Conservation (phyloP, 35 echinoderm and acorn worm species). For the Hemicentrotus pulcherrimus region DNA sequence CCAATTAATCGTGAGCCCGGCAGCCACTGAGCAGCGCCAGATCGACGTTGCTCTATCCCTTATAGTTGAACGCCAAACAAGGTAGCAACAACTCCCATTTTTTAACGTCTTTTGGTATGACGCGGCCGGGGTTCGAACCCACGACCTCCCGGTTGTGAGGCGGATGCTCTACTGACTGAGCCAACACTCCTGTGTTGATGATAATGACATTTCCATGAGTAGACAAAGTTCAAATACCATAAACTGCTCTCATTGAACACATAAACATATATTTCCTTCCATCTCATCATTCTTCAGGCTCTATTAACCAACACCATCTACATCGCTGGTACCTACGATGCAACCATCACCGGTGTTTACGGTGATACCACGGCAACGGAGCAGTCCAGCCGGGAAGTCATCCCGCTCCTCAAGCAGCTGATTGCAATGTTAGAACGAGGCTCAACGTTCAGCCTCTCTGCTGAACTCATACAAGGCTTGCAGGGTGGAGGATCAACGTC, state of each 20-base stretch:
- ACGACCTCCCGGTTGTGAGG: too few relatives aligned
- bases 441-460: conserved; percentile 78
- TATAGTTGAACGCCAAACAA: too few relatives aligned
- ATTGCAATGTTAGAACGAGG: conserved; percentile 93
- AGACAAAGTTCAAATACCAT: too few relatives aligned
- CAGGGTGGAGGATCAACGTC: conserved; percentile 28
- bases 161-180: too few relatives aligned
- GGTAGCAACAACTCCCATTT: too few relatives aligned
- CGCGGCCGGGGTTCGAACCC: too few relatives aligned
- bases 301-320: conserved; percentile 76
- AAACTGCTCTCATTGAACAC: not conserved
- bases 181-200: too few relatives aligned
- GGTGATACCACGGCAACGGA: conserved; percentile 78
- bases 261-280: not conserved
- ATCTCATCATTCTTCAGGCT: conserved; percentile 39
- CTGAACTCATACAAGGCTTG: conserved; percentile 57
- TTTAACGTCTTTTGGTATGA: too few relatives aligned
- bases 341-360: conserved; percentile 92
- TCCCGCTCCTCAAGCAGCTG: conserved; percentile 87
- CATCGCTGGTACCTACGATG: conserved; percentile 91
- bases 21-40: too few relatives aligned
- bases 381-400: conserved; percentile 84
- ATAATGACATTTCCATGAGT: too few relatives aligned
- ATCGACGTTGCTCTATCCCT: too few relatives aligned
- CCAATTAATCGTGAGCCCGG: too few relatives aligned